Evolutionary conservation across 2,888 invertebrate genomes (phyloP), one percentile per base, ranked within the genome.

Genomic region (Sphaerophoria taeniata): DNA sequence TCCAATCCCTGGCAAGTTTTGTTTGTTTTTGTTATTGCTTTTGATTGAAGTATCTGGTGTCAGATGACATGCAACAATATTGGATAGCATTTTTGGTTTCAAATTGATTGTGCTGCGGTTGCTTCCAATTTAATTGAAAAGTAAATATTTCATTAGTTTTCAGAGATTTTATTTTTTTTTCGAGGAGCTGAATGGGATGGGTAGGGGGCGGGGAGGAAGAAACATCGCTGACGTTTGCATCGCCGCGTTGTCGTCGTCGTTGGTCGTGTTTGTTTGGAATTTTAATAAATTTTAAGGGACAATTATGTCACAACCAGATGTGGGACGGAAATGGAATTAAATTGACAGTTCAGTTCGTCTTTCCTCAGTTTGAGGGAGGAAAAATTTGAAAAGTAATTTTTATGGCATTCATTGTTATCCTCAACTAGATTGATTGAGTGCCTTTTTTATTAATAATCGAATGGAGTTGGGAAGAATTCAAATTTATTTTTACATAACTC

Each of bases 61-160:
- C 72, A 63, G 69, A 76, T 85, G 80, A 76, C 76, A 69, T 55
- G 73, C 75, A 39, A 67, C 72, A 75, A 67, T 67, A 53, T 67
- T 75, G 75, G 55, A 67, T 72, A 71, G 34, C 58, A 45, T 61
- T 43, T 75, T 76, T 45, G 61, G 72, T 72, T 69, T 69, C 24
- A 72, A 81, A 81, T 85, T 85, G 80, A 85, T 85, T 81, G 81
- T 85, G 76, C 24, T 24, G 24, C 24, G 24, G 24, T 24, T 24
- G 85, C 81, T 76, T 85, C 81, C 73, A 77, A 70, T 81, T 85
- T 85, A 85, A 85, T 85, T 85, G 85, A 65, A 85, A 85, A 85
- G 76, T 77, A 85, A 85, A 85, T 85, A 85, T 81, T 85, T 85
- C 77, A 85, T 81, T 81, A 81, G 72, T 65, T 69, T 49, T 55